A percentile compares a stretch with the other conserved stretches of the same genome.
Conservation (phyloP, 2,888 invertebrate genomes). For the Erpobdella octoculata region DNA sequence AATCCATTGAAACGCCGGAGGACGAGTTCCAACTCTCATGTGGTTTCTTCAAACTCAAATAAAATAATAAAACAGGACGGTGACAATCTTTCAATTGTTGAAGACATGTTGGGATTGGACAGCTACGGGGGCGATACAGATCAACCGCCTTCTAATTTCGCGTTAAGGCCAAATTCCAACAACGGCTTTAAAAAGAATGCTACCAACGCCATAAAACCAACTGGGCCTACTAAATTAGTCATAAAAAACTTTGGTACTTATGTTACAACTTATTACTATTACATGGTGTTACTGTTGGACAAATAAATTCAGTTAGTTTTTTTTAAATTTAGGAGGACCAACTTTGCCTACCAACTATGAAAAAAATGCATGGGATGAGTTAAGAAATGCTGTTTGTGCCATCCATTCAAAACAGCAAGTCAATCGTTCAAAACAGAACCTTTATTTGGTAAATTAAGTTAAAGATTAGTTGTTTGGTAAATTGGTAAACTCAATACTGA, state of each 20-base stretch:
- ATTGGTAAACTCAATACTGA: too few relatives aligned
- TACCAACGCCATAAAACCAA: conserved; percentile 62
- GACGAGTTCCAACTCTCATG: conserved; percentile 39
- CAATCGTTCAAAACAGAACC: conserved; percentile 73
- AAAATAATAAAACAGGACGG: conserved; percentile 12
- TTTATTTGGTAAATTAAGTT: conserved; percentile 47
- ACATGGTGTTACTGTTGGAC: not conserved
- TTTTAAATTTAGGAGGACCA: conserved; percentile 51
- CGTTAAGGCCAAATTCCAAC: conserved; percentile 32
- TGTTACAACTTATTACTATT: not conserved
- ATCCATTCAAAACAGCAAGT: conserved; percentile 89
- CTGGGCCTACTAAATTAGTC: conserved; percentile 82
- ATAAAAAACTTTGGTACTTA: conserved; percentile 91
- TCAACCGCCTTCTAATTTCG: not conserved
- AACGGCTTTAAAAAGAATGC: conserved; percentile 50
- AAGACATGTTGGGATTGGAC: not conserved
- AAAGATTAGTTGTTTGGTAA: too few relatives aligned
- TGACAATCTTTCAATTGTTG: not conserved
- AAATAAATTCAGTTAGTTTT: not conserved
- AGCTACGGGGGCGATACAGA: not conserved
- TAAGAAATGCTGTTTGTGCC: conserved; percentile 85
- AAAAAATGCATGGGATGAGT: conserved; percentile 85
- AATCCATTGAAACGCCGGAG: conserved; percentile 43
- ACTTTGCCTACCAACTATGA: conserved; percentile 62
- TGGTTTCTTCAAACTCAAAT: conserved; percentile 18